Base-by-base conservation (phyloP, 2,797 vertebrate genomes). In the Clarias laeviceps region DNA sequence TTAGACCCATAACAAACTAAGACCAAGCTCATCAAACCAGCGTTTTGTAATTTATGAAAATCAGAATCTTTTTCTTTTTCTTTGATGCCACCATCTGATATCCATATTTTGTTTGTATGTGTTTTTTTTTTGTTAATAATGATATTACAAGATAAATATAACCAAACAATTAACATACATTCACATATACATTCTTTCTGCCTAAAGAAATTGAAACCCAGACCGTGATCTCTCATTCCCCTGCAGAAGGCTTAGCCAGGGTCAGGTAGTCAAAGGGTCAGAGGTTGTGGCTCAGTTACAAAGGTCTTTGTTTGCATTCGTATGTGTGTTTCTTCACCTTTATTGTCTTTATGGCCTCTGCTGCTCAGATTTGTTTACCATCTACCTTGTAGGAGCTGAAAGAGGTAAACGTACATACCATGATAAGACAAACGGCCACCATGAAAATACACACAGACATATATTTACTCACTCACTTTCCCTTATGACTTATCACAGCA, bases 241-340 rank as follows among this genome's bases (percentile, higher is more conserved):
- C 50, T 64, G 66, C 22, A 62, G 83, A 76, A 76, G 29, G 22
- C 66, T 29, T 65, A 83, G 77, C 74, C 56, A 88, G 57, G 40
- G 54, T 40, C 72, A 70, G 50, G 45, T 27, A 79, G 82, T 89
- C 87, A n/a, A 86, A 61, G 72, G 90, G 91, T 91, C 85, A 88
- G 37, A 61, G 82, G 84, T 85, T 87, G 90, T 87, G 90, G 83
- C 83, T 86, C 88, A 92, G 92, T 89, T 88, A 90, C 86, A 91
- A 83, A 89, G 87, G 78, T 69, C 78, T 80, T 81, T 91, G 89
- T 93, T 93, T 93, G 88, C 34, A 77, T 68, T 84, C 80, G 81
- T 78, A 45, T 86, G 79, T 66, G 66, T 90, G 90, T 92, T 93
- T 92, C 87, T 89, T 84, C 82, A 87, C 84, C 34, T 72, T 80